Base-by-base conservation (phyloP, 1,140 invertebrate genomes). In the Nixonia krombeini region DNA sequence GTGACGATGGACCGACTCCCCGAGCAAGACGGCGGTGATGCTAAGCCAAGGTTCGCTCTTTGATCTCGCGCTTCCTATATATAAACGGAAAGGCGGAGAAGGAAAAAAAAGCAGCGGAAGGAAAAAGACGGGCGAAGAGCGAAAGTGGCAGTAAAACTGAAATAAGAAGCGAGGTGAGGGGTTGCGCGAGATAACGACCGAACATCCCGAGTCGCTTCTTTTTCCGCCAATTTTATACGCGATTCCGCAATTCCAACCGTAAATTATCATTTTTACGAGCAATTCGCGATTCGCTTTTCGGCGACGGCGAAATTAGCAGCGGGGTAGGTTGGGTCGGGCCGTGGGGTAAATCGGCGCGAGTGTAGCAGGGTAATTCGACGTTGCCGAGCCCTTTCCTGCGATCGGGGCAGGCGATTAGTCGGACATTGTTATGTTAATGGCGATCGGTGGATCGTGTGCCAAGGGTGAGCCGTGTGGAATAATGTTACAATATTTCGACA, bases 401-500 rank as follows among this genome's bases (percentile, higher is more conserved):
- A n/a, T n/a, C n/a, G n/a, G n/a, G n/a, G n/a, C n/a, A n/a, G n/a
- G 70, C 82, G 83, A 84, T 84, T 85, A 84, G 77, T 67, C 59
- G 70, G 69, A 75, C 73, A 85, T 85, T 85, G 82, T 85, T 78
- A 84, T 85, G 82, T 78, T 85, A 83, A 85, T 83, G 64, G 62
- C 58, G 63, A 68, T 70, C 67, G 68, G 56, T 63, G 70, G 75
- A 73, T 81, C 79, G 82, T 80, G 80, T 75, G n/a, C n/a, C n/a
- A 78, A 80, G 79, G 75, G 78, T 81, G 74, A 75, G 73, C 69
- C 68, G 58, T 65, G 47, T 59, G 70, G 73, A 78, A 78, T 76
- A 70, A 80, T 80, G 75, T 84, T 82, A 83, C 82, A 83, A 85
- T 85, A 85, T 85, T 85, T 85, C 83, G 80, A 81, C 77, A 82